phyloP scores from a whole-genome alignment of 2,797 vertebrate genomes.

The Pelodytes ibericus region DNA sequence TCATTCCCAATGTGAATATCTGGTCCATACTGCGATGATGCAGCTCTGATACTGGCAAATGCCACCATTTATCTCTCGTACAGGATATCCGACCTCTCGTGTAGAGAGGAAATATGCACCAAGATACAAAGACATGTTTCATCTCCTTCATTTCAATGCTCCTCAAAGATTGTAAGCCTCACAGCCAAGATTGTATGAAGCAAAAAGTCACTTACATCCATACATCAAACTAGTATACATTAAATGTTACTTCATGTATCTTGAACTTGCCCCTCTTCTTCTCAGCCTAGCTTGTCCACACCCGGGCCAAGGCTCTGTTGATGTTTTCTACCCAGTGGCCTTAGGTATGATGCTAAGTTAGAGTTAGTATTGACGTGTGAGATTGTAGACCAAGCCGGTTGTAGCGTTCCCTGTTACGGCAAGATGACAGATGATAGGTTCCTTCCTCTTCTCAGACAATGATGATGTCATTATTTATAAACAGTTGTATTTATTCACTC shows the following conservation, averaged over 20 bases:
- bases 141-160: background rate
- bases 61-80: too few species aligned
- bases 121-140: background rate
- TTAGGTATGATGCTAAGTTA: conserved; percentile 26
- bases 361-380: conserved; percentile 8
- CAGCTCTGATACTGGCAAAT: too few species aligned
- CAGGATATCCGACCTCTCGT: too few species aligned
- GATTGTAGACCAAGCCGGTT: background rate
- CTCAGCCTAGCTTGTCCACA: too few species aligned
- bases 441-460: background rate
- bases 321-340: conserved; percentile 9
- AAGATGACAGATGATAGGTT: background rate
- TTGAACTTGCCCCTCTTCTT: background rate
- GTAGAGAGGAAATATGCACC: too few species aligned
- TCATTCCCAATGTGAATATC: too few species aligned
- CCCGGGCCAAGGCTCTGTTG: background rate
- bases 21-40: too few species aligned
- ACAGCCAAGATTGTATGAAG: background rate
- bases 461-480: conserved; percentile 44
- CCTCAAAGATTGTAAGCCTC: background rate
- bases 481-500: conserved; percentile 43
- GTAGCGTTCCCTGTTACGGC: background rate
- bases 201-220: too few species aligned
- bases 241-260: background rate
- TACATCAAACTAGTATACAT: background rate